Conservation (phyloP, 2,113 vertebrate genomes). For the Phainopepla nitens region DNA sequence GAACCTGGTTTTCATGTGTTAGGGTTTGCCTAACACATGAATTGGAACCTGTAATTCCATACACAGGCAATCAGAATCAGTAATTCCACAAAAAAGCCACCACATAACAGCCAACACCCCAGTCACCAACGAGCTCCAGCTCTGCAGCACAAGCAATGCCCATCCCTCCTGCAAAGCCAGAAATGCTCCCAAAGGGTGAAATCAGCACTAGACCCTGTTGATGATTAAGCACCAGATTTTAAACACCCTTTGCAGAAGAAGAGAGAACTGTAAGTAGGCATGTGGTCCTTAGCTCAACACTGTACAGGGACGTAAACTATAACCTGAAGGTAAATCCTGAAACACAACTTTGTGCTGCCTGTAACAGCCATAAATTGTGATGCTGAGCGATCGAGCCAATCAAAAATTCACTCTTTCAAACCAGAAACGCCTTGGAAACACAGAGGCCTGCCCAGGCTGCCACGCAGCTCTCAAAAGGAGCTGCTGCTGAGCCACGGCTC, state of each 20-base stretch:
- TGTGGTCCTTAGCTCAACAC: background rate
- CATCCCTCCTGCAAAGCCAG: background rate
- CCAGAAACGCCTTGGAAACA: background rate
- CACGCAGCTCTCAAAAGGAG: background rate
- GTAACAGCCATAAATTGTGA: background rate
- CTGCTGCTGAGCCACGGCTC: accelerated
- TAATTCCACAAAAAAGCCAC: background rate
- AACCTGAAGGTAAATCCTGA: background rate
- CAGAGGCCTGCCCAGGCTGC: background rate
- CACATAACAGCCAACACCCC: background rate
- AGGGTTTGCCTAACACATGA: background rate
- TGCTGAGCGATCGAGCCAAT: accelerated
- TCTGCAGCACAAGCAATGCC: background rate
- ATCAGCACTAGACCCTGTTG: background rate
- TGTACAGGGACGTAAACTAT: background rate
- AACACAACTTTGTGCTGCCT: background rate
- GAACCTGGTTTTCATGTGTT: background rate
- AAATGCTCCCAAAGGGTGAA: background rate
- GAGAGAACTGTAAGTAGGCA: background rate
- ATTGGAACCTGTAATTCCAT: background rate
- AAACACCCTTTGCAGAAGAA: background rate
- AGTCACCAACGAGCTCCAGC: background rate
- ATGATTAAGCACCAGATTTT: background rate
- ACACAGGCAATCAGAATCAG: background rate
- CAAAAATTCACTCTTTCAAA: background rate